Base-by-base conservation (phyloP, 2,888 invertebrate species). In the Philhelius pedissequus region DNA sequence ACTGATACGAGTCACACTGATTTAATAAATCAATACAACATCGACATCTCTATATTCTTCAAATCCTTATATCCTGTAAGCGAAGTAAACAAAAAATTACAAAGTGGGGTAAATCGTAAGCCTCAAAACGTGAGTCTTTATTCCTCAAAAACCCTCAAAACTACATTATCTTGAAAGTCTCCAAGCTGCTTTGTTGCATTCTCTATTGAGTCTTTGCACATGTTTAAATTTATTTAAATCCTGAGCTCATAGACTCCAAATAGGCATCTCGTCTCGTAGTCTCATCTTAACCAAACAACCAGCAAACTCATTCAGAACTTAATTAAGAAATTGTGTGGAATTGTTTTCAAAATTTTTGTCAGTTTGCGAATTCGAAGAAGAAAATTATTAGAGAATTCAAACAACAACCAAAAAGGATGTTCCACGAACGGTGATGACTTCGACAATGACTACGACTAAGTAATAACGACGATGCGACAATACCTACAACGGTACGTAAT, bases 281-380 rank as follows among this genome's bases (percentile, higher is more conserved):
- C 56, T 56, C 56, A 70, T 64, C 58, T 22, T 5, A 48, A 13
- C 20, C 30, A 11, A 54, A 3, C 50, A 66, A 73, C 30, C 35
- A 66, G 66, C 50, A 70, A 78, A 75, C 58, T 74, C 78, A 74
- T 75, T 70, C 30, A 70, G 45, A 79, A 75, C 64, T 79, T 79
- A 79, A 83, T 83, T 83, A 83, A 56, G 54, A 78, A 83, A 74
- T 83, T 78, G 69, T 69, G 73, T 74, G 48, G 62, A 78, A 79
- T 78, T 83, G 78, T 79, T 70, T 79, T 83, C 52, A 38, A 52
- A 78, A 52, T 56, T 32, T 32, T 32, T 58, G 56, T 56, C 15
- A 7, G 69, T n/a, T 54, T 18, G 40, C 3, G 1, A 62, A 35
- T 40, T 13, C 3, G 4, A 27, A 27, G 27, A 15, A 22, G 62